phyloP scores from a whole-genome alignment of 2,888 invertebrate genomes.

The Synergus gifuensis region DNA sequence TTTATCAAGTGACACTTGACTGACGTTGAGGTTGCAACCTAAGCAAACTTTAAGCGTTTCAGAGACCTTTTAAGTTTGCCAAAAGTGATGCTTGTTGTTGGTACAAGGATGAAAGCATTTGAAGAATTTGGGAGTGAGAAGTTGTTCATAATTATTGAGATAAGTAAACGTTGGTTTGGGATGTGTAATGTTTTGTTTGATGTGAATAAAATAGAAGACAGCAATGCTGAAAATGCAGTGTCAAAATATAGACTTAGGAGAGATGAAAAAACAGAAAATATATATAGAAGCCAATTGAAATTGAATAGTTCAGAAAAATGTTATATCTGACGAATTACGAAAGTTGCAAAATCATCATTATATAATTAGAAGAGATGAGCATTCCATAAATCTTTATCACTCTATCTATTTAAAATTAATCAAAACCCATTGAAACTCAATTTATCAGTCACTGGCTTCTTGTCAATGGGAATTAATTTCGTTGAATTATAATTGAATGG shows the following conservation, averaged over 20 bases:
- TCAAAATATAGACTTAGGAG: background rate
- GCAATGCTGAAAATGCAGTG: background rate
- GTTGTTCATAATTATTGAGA: conserved; percentile 1
- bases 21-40: conserved; percentile 28
- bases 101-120: conserved; percentile 5
- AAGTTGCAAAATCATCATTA: background rate
- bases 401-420: background rate
- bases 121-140: background rate
- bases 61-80: conserved; percentile 26
- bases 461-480: background rate
- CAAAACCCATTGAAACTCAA: background rate
- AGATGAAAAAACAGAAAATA: background rate
- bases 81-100: conserved; percentile 25
- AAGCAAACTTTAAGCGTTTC: conserved; percentile 36
- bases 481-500: background rate
- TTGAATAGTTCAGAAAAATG: background rate
- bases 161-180: conserved; percentile 25
- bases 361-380: background rate
- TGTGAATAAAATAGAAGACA: background rate
- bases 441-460: background rate
- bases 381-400: background rate
- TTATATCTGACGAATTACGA: too few species aligned
- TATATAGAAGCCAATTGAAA: background rate
- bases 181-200: conserved; percentile 15
- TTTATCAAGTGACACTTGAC: conserved; percentile 41